phyloP scores from a whole-genome alignment of 1,140 invertebrate species.

The Battus philenor region DNA sequence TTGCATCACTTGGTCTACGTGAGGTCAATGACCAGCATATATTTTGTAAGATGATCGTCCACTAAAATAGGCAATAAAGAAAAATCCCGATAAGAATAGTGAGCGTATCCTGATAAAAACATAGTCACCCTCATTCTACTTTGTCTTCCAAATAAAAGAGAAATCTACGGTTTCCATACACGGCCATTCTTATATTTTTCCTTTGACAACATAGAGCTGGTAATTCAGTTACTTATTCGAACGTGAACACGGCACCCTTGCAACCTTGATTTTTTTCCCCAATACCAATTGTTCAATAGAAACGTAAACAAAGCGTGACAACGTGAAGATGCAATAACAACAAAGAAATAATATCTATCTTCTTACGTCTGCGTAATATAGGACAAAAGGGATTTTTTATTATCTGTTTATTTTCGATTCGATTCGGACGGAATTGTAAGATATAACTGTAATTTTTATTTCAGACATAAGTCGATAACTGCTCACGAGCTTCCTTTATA shows the following conservation, averaged over 20 bases:
- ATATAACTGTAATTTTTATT: too few species aligned
- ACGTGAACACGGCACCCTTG: conserved; percentile 3
- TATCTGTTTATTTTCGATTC: too few species aligned
- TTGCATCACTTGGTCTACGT: too few species aligned
- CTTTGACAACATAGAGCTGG: conserved; percentile 5
- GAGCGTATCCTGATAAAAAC: conserved; percentile 1
- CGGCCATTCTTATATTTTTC: conserved; percentile 7
- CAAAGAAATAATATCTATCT: background rate
- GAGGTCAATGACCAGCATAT: too few species aligned
- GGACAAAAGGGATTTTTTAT: background rate
- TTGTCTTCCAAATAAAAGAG: conserved; percentile 22
- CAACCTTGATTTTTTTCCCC: background rate
- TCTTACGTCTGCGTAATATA: background rate
- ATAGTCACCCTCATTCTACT: conserved; percentile 22
- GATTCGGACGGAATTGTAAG: too few species aligned
- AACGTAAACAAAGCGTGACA: conserved; percentile 10
- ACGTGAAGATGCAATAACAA: conserved; percentile 6
- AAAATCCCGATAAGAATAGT: too few species aligned
- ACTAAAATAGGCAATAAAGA: too few species aligned
- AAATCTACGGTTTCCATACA: conserved; percentile 20
- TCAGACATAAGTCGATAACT: too few species aligned
- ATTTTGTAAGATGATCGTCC: too few species aligned
- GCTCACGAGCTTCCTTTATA: too few species aligned
- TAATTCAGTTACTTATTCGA: conserved; percentile 33
- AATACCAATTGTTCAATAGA: conserved; percentile 9